Evolutionary conservation across 1,140 invertebrate species (phyloP).

Genomic region (Gryllus bimaculatus): DNA sequence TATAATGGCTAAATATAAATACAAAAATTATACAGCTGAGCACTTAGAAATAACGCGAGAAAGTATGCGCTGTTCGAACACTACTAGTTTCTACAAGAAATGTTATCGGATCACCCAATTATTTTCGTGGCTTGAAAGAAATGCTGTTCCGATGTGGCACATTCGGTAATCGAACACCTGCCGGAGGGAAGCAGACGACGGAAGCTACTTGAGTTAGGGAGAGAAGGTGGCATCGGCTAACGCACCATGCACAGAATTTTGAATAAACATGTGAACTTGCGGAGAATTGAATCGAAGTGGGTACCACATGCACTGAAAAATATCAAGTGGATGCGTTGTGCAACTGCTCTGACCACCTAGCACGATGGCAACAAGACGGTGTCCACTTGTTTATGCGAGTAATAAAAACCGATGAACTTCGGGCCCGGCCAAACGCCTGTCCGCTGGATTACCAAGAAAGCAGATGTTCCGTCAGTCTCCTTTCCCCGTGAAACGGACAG

Average conservation of each 20-base stretch:
- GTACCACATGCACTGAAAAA: neutral
- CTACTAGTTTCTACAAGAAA: too few species aligned
- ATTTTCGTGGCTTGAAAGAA: too few species aligned
- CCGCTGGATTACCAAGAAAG: neutral
- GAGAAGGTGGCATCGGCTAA: neutral
- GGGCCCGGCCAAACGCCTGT: neutral
- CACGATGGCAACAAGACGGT: neutral
- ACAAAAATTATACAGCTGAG: too few species aligned
- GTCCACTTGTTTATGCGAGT: neutral
- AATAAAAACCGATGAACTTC: neutral
- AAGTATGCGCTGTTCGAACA: too few species aligned
- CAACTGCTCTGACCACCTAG: constrained; percentile 7
- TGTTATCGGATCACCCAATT: too few species aligned
- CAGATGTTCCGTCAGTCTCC: neutral
- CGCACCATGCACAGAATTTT: neutral
- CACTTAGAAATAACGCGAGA: too few species aligned
- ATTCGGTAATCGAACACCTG: constrained; percentile 6
- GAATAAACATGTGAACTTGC: neutral
- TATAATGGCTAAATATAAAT: too few species aligned
- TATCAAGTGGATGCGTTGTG: neutral
- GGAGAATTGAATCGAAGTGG: neutral
- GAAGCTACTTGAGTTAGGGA: neutral
- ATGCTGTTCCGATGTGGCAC: neutral
- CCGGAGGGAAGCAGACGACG: neutral
- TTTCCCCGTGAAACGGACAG: neutral